These are phyloP conservation scores for Platorchestia sp. DNA, from an alignment of 1,140 invertebrate species.

Conservation along the genomic window DNA sequence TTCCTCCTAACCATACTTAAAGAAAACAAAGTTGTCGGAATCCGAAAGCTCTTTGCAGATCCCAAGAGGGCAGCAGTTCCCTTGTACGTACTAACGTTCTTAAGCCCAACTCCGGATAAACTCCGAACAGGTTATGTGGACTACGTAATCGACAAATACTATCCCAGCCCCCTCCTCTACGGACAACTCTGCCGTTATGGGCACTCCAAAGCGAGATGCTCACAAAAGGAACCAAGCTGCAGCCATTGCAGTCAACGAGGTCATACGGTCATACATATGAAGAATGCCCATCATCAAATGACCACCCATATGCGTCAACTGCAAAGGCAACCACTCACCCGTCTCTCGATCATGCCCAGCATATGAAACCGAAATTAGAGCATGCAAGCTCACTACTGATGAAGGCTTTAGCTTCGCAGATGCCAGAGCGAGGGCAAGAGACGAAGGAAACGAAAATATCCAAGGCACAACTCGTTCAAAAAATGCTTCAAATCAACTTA, in stretches of 20 bases:
- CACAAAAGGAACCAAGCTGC: background rate
- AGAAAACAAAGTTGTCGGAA: background rate
- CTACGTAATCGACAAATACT: slow-evolving; percentile 11
- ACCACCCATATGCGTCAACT: background rate
- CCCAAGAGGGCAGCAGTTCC: background rate
- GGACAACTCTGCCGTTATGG: background rate
- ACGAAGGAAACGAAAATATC: too few species aligned
- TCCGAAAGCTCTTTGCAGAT: background rate
- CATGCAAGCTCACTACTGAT: too few species aligned
- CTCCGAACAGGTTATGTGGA: background rate
- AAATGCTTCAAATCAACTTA: too few species aligned
- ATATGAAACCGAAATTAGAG: too few species aligned
- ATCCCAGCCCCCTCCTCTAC: background rate
- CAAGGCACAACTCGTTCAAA: too few species aligned
- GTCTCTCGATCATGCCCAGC: background rate
- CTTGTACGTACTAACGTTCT: background rate
- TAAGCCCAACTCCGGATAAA: background rate
- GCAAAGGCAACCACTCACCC: background rate
- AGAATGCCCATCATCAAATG: background rate
- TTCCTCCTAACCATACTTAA: background rate
- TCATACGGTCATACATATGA: background rate
- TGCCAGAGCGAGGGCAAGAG: too few species aligned
- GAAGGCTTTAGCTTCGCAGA: too few species aligned
- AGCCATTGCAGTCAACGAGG: background rate
- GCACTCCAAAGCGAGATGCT: background rate